These are phyloP conservation scores for Syrmaticus mikado DNA, from an alignment of 2,113 vertebrate species.

Conservation along the genomic window DNA sequence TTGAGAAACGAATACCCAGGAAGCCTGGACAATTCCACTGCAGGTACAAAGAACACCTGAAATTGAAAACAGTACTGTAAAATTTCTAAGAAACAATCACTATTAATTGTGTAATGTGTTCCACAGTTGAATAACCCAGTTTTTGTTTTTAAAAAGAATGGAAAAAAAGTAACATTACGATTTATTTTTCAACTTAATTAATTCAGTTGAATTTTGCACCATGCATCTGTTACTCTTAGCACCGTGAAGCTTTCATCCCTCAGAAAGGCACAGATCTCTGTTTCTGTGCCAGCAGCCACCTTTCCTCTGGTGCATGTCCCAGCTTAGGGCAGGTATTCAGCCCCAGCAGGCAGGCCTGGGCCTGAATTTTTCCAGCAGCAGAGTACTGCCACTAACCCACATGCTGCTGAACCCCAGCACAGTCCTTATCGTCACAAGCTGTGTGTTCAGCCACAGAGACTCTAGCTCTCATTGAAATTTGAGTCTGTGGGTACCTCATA, in stretches of 20 bases:
- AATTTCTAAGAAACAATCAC: neutral
- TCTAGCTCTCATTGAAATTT: neutral
- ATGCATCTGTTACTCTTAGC: neutral
- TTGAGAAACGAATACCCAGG: neutral
- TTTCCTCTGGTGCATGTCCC: neutral
- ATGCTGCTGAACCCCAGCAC: neutral
- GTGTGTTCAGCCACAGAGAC: neutral
- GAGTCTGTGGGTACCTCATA: neutral
- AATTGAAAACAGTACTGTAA: neutral
- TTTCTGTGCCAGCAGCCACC: neutral
- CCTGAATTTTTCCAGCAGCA: neutral
- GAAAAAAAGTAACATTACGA: neutral
- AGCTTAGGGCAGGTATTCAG: neutral
- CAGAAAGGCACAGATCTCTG: neutral
- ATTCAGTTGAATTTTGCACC: neutral
- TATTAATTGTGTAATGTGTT: neutral
- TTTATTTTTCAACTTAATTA: neutral
- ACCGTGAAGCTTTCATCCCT: neutral
- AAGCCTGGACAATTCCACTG: neutral
- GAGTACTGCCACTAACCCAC: neutral
- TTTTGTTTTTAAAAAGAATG: neutral
- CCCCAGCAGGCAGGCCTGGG: neutral
- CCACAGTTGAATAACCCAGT: neutral
- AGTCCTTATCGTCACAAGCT: neutral
- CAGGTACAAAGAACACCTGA: neutral